These are phyloP conservation scores for Melanotaenia pygmaea DNA, from an alignment of 2,797 vertebrate species.

Conservation along the genomic window DNA sequence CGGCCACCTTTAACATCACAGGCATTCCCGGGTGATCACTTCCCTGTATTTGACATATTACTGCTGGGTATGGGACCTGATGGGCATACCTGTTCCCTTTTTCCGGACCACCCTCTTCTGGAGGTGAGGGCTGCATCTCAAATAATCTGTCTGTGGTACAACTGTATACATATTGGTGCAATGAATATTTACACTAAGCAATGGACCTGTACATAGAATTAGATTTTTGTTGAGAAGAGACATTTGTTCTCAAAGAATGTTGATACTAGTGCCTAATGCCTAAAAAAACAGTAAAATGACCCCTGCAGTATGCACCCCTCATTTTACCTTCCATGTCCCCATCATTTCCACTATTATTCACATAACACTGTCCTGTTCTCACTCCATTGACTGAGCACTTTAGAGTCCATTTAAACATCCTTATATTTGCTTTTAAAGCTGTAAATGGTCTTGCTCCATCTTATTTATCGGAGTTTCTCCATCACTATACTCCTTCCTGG, in stretches of 20 bases:
- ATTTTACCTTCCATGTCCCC: not conserved
- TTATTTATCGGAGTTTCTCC: no score
- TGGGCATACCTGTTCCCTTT: constrained; percentile 95
- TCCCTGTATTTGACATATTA: constrained; percentile 90
- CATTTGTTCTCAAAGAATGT: not conserved
- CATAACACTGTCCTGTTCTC: no score
- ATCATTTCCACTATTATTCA: not conserved
- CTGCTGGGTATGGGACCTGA: constrained; percentile 93
- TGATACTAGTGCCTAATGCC: not conserved
- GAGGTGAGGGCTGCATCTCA: constrained; percentile 78
- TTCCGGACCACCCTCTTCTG: constrained; percentile 91
- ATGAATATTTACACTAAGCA: not conserved
- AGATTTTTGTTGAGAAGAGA: not conserved
- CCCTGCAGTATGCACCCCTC: not conserved
- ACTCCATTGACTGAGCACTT: no score
- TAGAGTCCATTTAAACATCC: no score
- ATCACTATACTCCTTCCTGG: no score
- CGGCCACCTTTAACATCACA: constrained; percentile 51
- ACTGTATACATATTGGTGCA: not conserved
- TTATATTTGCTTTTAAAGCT: no score
- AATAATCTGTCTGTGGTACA: not conserved
- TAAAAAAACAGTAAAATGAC: not conserved
- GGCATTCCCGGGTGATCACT: constrained; percentile 84
- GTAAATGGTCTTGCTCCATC: no score
- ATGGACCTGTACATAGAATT: not conserved